Evolutionary conservation across 2,113 vertebrate species (phyloP).

Genomic region (Acanthisitta chloris): DNA sequence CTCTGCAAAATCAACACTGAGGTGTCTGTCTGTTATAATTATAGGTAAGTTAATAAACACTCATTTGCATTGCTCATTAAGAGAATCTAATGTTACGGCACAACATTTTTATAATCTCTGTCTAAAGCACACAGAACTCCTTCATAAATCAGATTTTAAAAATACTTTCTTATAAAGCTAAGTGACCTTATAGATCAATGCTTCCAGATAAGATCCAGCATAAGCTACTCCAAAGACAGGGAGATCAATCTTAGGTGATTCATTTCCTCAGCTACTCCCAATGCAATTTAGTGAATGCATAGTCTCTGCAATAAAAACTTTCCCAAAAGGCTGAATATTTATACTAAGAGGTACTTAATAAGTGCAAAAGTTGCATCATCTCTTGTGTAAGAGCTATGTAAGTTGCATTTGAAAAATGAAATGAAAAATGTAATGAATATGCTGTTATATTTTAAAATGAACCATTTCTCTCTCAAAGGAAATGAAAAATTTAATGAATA

Average conservation of each 20-base stretch:
- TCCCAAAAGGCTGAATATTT: neutral
- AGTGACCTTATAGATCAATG: slow-evolving; percentile 20
- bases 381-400: neutral
- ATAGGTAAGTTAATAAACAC: neutral
- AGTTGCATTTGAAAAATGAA: neutral
- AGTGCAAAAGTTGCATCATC: neutral
- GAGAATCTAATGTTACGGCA: neutral
- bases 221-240: slow-evolving; percentile 22
- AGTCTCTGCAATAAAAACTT: neutral
- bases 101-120: neutral
- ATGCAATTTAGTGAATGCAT: neutral
- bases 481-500: neutral
- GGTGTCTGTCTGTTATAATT: neutral
- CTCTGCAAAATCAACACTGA: neutral
- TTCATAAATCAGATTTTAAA: slow-evolving; percentile 23
- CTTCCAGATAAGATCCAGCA: slow-evolving; percentile 5
- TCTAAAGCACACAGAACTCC: neutral
- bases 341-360: neutral
- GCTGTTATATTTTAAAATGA: fast-evolving
- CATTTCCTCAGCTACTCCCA: neutral
- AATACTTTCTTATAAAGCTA: slow-evolving; percentile 15
- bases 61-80: neutral
- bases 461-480: neutral
- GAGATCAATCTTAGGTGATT: slow-evolving; percentile 34
- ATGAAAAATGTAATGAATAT: neutral